Conservation (phyloP, 2,888 invertebrate genomes). For the Sarcophaga subvicina region DNA sequence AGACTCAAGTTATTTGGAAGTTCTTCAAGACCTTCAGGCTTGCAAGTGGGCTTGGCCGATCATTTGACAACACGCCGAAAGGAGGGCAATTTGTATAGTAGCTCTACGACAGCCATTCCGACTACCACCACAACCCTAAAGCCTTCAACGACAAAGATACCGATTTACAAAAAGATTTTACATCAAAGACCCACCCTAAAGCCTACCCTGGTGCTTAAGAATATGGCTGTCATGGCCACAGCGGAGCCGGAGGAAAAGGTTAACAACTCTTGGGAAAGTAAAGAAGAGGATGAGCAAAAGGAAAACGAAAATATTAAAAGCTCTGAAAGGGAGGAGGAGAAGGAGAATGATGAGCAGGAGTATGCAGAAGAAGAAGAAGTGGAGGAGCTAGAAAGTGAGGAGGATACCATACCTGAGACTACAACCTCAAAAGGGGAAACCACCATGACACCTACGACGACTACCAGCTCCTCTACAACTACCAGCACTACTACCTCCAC, state of each 20-base stretch:
- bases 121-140: constrained; percentile 71
- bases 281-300: constrained; percentile 8
- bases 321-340: constrained; percentile 3
- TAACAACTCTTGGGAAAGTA: constrained; percentile 51
- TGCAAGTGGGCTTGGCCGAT: constrained; percentile 62
- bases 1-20: constrained; percentile 77
- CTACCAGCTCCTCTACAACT: constrained; percentile 7
- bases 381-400: constrained; percentile 19
- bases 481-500: constrained; percentile 24
- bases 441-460: constrained; percentile 30
- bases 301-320: constrained; percentile 5
- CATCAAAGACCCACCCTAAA: constrained; percentile 76
- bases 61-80: constrained; percentile 65
- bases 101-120: constrained; percentile 62
- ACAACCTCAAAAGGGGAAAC: constrained; percentile 35
- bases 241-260: constrained; percentile 45
- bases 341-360: constrained; percentile 6
- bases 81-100: constrained; percentile 36
- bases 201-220: constrained; percentile 74
- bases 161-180: constrained; percentile 78
- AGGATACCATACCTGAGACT: constrained; percentile 10
- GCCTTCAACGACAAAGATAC: constrained; percentile 76
- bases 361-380: constrained; percentile 23
- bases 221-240: constrained; percentile 55
- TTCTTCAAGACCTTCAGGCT: constrained; percentile 72